phyloP scores from a whole-genome alignment of 2,113 vertebrate species.

The Poicephalus meyeri region DNA sequence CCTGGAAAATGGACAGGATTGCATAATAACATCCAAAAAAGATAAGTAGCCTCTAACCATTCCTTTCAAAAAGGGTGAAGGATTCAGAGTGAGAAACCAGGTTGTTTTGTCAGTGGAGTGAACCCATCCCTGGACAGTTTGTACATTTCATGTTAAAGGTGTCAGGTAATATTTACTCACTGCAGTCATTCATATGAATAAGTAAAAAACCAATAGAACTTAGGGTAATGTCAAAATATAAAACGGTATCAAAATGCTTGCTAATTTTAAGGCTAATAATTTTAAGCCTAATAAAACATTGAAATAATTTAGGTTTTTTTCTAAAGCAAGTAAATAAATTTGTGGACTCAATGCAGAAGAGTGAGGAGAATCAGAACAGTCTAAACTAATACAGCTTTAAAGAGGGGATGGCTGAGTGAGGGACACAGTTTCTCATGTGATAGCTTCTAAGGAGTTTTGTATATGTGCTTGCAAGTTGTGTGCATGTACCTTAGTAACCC shows the following conservation, averaged over 20 bases:
- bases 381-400: neutral
- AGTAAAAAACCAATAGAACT: neutral
- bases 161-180: neutral
- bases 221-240: neutral
- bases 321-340: neutral
- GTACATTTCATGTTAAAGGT: neutral
- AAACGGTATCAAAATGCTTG: neutral
- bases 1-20: neutral
- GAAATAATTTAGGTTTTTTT: neutral
- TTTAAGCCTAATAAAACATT: neutral
- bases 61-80: neutral
- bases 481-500: neutral
- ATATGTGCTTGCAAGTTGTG: neutral
- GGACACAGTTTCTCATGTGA: neutral
- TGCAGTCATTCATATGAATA: neutral
- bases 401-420: neutral
- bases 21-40: neutral
- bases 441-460: neutral
- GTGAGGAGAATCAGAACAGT: neutral
- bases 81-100: neutral
- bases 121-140: neutral
- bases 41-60: neutral
- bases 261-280: neutral
- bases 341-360: neutral
- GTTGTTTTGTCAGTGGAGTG: neutral